These are phyloP conservation scores for Spinibarbus caldwelli DNA, from an alignment of 2,797 vertebrate genomes.

Conservation along the genomic window DNA sequence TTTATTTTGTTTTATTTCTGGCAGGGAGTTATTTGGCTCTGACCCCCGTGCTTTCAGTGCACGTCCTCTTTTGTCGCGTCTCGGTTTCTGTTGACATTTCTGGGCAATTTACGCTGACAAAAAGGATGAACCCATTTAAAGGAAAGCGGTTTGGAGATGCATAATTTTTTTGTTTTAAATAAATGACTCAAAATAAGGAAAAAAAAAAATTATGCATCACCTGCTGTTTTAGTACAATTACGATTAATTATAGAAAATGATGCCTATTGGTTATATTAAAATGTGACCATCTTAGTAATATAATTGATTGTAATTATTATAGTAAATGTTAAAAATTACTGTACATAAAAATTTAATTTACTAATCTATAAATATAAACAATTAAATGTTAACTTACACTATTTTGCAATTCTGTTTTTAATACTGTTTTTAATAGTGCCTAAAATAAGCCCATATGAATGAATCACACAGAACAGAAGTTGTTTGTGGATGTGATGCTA, in stretches of 20 bases:
- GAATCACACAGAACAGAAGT: background rate
- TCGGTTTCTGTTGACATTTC: slow-evolving; percentile 27
- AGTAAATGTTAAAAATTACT: background rate
- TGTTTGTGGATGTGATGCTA: background rate
- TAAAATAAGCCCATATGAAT: slow-evolving; percentile 11
- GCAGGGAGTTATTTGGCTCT: slow-evolving; percentile 29
- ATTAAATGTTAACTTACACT: background rate
- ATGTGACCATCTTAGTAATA: background rate
- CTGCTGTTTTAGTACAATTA: too few relatives aligned
- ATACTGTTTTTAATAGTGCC: background rate
- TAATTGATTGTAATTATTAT: background rate
- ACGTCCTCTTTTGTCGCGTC: background rate
- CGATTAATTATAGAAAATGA: too few relatives aligned
- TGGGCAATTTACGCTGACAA: slow-evolving; percentile 6
- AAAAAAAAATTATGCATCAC: too few relatives aligned
- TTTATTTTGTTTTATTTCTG: slow-evolving; percentile 26
- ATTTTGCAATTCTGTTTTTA: background rate
- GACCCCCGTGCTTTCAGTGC: slow-evolving; percentile 2
- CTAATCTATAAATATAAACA: background rate
- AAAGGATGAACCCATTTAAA: background rate
- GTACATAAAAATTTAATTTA: background rate
- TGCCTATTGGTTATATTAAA: background rate
- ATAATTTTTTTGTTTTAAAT: background rate
- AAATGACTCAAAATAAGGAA: background rate
- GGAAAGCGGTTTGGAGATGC: background rate